Conservation (phyloP, 2,797 vertebrate species). For the Serranus cabrilla region DNA sequence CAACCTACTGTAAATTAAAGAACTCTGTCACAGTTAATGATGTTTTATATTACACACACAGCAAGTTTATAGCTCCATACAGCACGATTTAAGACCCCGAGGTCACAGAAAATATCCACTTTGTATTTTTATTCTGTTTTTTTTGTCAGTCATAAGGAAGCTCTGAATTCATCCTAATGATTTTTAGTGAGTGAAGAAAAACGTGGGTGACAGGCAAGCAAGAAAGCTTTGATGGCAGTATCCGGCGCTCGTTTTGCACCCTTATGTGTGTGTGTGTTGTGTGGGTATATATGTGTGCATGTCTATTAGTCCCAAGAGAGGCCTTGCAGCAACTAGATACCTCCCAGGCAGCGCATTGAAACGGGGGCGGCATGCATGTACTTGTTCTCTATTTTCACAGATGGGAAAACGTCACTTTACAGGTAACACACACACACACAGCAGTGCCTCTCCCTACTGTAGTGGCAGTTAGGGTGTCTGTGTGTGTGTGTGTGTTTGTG, state of each 20-base stretch:
- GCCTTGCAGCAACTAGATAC: slow-evolving; percentile 56
- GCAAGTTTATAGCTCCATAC: not conserved
- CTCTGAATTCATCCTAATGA: slow-evolving; percentile 41
- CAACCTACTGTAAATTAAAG: not conserved
- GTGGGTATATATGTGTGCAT: slow-evolving; percentile 27
- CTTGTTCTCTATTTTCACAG: slow-evolving; percentile 69
- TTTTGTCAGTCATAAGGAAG: slow-evolving; percentile 40
- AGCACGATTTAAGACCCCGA: not conserved
- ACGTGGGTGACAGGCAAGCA: slow-evolving; percentile 59
- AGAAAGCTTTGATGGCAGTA: slow-evolving; percentile 62
- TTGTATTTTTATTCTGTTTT: not conserved
- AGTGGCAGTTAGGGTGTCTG: slow-evolving; percentile 38
- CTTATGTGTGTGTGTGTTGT: slow-evolving; percentile 7
- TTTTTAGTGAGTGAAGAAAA: slow-evolving; percentile 59
- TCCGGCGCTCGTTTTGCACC: slow-evolving; percentile 32
- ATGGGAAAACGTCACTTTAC: slow-evolving; percentile 68
- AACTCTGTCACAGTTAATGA: not conserved
- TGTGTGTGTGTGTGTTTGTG: slow-evolving; percentile 20
- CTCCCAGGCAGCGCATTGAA: slow-evolving; percentile 64
- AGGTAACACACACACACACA: slow-evolving; percentile 58
- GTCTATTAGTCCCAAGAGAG: slow-evolving; percentile 66
- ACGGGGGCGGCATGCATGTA: slow-evolving; percentile 66
- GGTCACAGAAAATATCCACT: slow-evolving; percentile 22
- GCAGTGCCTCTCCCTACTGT: slow-evolving; percentile 41
- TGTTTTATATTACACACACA: not conserved